Evolutionary conservation across 92 coral and sea anemone genomes (phyloP), one percentile per base, ranked within the genome.

Genomic region (Paragorgia papillata): DNA sequence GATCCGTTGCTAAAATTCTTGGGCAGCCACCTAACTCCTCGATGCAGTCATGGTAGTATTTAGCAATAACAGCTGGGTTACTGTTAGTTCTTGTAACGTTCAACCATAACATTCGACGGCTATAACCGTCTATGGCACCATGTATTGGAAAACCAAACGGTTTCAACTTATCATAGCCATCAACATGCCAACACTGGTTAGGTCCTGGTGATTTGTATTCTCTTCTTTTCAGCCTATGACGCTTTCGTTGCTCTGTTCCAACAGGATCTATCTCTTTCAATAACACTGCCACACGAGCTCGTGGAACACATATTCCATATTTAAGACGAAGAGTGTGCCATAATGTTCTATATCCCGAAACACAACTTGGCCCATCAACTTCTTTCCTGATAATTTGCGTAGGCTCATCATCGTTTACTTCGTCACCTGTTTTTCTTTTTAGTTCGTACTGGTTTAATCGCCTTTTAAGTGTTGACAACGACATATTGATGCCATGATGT

Each of bases 21-120:
- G 83, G 70, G 65, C 81, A 84, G 40, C 88, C 87, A 43, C 76
- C 79, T 33, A 84, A 74, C 37, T 84, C 78, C 57, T 55, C 51
- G 51, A 79, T 69, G 51, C 84, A 59, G 13, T 84, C 84, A 20
- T 64, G 67, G 62, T 68, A 84, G 67, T 58, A 78, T 1, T 69
- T 59, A 4, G 85, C 80, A 22, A 74, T 59, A 20, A 73, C 75
- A 3, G 70, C 53, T 29, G 89, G 85, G 61, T 85, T 66, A 57
- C 73, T 85, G 62, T 85, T 84, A 56, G 80, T 79, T 62, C 80
- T 43, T 69, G 88, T 60, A 29, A 84, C 84, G 69, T 84, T 84
- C 21, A 67, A 24, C 79, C 87, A 68, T n/a, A 83, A 49, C 19
- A 83, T 66, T 22, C 75, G 68, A 28, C 75, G 49, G 27, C 70